These are phyloP conservation scores for Parthenolecanium corni DNA, from an alignment of 2,888 invertebrate genomes.

Conservation along the genomic window DNA sequence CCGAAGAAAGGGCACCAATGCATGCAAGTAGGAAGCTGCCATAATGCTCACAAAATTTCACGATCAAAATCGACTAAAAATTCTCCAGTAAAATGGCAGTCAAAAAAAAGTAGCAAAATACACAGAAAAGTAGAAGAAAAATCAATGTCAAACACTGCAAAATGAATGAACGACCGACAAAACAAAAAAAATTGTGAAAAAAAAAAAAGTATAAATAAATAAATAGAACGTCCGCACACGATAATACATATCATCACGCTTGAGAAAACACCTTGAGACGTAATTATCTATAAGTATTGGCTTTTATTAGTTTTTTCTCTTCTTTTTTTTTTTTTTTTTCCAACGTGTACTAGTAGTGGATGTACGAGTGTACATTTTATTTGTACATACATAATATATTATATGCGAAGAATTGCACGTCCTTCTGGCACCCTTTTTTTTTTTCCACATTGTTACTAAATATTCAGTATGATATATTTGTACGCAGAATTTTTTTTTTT, in stretches of 20 bases:
- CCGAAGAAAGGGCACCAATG: no score
- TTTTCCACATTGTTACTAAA: slow-evolving; percentile 1
- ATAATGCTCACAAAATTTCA: neutral
- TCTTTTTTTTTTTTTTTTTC: neutral
- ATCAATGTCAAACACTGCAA: neutral
- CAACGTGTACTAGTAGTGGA: neutral
- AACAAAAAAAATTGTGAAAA: neutral
- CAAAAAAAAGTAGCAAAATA: neutral
- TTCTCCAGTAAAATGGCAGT: neutral
- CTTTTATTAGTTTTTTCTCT: slow-evolving; percentile 24
- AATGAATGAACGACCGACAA: neutral
- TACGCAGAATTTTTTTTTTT: no score
- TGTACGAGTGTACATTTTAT: neutral
- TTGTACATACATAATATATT: no score
- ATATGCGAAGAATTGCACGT: slow-evolving; percentile 9
- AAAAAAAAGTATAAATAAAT: neutral
- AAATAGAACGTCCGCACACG: slow-evolving; percentile 7
- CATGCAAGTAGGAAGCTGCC: no score
- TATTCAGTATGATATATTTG: neutral
- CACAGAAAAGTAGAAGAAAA: neutral
- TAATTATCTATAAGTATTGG: slow-evolving; percentile 26
- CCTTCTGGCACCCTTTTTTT: slow-evolving; percentile 2
- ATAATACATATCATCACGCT: slow-evolving; percentile 9
- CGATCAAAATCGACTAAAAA: neutral
- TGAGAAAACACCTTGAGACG: slow-evolving; percentile 27